These are phyloP conservation scores for Drosophila subquinaria DNA, from an alignment of 2,888 invertebrate species.

Conservation along the genomic window DNA sequence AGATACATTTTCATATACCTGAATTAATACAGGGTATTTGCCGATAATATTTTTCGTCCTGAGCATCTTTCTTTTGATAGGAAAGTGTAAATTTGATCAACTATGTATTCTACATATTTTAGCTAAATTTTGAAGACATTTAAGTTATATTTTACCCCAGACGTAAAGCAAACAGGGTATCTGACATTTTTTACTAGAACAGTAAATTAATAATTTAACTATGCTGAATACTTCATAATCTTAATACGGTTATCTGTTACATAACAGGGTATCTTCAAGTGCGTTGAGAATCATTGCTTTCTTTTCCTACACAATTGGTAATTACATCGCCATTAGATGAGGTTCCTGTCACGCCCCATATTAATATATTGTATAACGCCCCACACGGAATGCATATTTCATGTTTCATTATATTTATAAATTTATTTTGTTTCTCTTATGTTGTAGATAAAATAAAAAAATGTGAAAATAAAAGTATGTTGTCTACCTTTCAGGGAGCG, in stretches of 20 bases:
- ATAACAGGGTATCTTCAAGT: not conserved
- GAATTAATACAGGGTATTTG: too few relatives aligned
- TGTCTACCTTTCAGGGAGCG: constrained; percentile 29
- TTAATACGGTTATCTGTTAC: not conserved
- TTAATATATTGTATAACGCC: constrained; percentile 27
- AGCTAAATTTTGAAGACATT: too few relatives aligned
- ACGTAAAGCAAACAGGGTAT: not conserved
- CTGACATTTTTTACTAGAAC: not conserved
- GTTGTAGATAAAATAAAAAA: constrained; percentile 26
- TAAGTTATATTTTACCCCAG: too few relatives aligned
- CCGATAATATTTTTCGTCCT: too few relatives aligned
- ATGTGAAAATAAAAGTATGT: constrained; percentile 40
- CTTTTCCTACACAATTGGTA: constrained; percentile 60
- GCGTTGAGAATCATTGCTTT: constrained; percentile 15
- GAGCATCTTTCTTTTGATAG: too few relatives aligned
- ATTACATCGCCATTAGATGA: constrained; percentile 73
- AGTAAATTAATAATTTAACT: too few relatives aligned
- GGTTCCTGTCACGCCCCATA: constrained; percentile 36
- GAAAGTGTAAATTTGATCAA: too few relatives aligned
- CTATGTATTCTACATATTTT: too few relatives aligned
- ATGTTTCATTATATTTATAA: constrained; percentile 48
- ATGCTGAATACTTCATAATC: not conserved
- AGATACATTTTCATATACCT: too few relatives aligned
- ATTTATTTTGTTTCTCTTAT: constrained; percentile 25
- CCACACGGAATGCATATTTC: constrained; percentile 64